Evolutionary conservation across 1,140 invertebrate genomes (phyloP), one percentile per base, ranked within the genome.

Genomic region (Penaeus chinensis): DNA sequence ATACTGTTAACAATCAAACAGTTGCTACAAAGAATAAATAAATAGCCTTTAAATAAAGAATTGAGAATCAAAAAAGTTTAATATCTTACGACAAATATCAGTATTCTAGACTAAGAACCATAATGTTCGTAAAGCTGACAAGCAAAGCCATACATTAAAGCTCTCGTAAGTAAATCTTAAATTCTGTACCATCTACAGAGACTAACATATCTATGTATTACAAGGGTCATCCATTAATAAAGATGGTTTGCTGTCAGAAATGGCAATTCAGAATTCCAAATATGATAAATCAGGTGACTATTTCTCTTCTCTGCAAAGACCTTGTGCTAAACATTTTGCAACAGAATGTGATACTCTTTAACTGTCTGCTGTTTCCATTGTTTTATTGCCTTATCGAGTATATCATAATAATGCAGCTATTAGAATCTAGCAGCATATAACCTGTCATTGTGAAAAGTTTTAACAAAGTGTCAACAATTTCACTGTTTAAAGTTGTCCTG

Each of bases 71-170:
- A 37, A 60, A 37, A 60, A 79, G 61, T 60, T 79, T 60, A n/a
- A 79, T 54, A 60, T 79, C 77, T 61, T 79, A 60, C 47, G 27
- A 60, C 77, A 47, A 27, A 60, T n/a, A 79, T 79, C 54, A 82
- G 69, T 65, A 66, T 32, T 66, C 81, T 82, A 82, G 54, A 61
- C 81, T 82, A 82, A 82, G 65, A 65, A 69, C 65, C n/a, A 69
- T 65, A 65, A 66, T 54, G 69, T 82, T 82, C 37, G 20, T 47
- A 82, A 82, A 82, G 81, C 81, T 82, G 81, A 82, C 81, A 82
- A 82, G 81, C 65, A 82, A 82, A 82, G 81, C 81, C 81, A 82
- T 82, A 82, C 77, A 79, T 79, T 79, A 65, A 82, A 82, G 62
- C 65, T 47, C 19, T 19, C 19, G 37, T 65, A 24, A 82, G 54